Evolutionary conservation across 2,888 invertebrate genomes (phyloP).

Genomic region (Galeopsomyia nigrocyanea): DNA sequence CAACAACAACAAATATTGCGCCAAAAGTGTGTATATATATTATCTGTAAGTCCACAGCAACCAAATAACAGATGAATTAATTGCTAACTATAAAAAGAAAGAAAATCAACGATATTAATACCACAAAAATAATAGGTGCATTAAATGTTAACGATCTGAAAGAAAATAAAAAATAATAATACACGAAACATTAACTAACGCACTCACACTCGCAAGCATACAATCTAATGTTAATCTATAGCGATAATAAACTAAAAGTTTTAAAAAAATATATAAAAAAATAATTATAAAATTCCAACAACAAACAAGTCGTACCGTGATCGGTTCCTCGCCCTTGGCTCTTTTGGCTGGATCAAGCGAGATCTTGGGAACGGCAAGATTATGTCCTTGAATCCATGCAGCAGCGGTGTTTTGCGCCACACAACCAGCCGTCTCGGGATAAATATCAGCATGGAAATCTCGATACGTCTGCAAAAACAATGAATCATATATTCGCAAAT

Average conservation of each 20-base stretch:
- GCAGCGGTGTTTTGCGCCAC: conserved; percentile 84
- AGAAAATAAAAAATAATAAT: too few relatives aligned
- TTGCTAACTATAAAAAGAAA: too few relatives aligned
- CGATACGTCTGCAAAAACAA: conserved; percentile 80
- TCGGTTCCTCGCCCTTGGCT: conserved; percentile 73
- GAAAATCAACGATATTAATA: too few relatives aligned
- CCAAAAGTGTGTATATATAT: conserved; percentile 44
- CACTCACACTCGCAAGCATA: too few relatives aligned
- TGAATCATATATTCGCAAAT: background rate
- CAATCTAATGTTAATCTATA: background rate
- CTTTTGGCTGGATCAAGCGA: conserved; percentile 86
- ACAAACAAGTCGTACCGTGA: conserved; percentile 70
- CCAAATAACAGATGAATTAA: conserved; percentile 38
- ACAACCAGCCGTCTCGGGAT: conserved; percentile 89
- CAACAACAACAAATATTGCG: conserved; percentile 46
- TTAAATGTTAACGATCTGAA: too few relatives aligned
- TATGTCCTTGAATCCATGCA: conserved; percentile 86
- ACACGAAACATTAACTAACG: too few relatives aligned
- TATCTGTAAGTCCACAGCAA: conserved; percentile 42
- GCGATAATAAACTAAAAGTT: conserved; percentile 20
- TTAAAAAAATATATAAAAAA: conserved; percentile 43
- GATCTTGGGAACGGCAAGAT: conserved; percentile 84
- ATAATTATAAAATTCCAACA: conserved; percentile 28
- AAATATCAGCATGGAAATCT: conserved; percentile 95
- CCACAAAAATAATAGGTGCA: too few relatives aligned